These are phyloP conservation scores for Crocallis elinguaria DNA, from an alignment of 2,888 invertebrate species.

Conservation along the genomic window DNA sequence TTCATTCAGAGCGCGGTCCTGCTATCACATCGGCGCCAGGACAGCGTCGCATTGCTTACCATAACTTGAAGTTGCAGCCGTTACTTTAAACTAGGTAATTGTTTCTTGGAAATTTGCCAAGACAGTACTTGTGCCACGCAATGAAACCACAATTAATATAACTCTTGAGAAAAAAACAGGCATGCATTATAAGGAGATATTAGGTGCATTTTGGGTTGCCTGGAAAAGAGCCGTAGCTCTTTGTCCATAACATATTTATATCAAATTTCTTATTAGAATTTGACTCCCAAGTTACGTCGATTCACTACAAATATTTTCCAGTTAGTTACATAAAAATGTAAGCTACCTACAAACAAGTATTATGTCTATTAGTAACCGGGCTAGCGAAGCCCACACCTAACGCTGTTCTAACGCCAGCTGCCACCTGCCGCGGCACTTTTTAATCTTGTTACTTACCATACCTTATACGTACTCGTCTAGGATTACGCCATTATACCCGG, in stretches of 20 bases:
- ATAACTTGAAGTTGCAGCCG: conserved; percentile 7
- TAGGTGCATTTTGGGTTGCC: too few relatives aligned
- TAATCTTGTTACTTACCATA: conserved; percentile 80
- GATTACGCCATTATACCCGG: conserved; percentile 72
- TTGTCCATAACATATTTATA: too few relatives aligned
- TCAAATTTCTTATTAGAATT: too few relatives aligned
- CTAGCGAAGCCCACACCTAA: conserved; percentile 58
- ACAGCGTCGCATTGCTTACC: conserved; percentile 25
- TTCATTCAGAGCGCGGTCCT: conserved; percentile 29
- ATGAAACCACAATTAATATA: too few relatives aligned
- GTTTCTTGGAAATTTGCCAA: background rate
- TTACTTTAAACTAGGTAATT: conserved; percentile 2
- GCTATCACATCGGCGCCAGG: conserved; percentile 26
- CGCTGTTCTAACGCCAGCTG: conserved; percentile 73
- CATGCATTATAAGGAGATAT: too few relatives aligned
- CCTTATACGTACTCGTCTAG: conserved; percentile 77
- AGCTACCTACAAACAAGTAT: background rate
- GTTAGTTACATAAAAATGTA: background rate
- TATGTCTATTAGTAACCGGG: conserved; percentile 11
- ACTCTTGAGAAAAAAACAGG: too few relatives aligned
- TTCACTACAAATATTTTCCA: background rate
- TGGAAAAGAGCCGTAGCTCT: too few relatives aligned
- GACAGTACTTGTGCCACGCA: too few relatives aligned
- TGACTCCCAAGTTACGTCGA: too few relatives aligned
- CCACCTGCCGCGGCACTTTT: conserved; percentile 77